Evolutionary conservation across 2,113 vertebrate genomes (phyloP).

Genomic region (Phasianus colchicus): DNA sequence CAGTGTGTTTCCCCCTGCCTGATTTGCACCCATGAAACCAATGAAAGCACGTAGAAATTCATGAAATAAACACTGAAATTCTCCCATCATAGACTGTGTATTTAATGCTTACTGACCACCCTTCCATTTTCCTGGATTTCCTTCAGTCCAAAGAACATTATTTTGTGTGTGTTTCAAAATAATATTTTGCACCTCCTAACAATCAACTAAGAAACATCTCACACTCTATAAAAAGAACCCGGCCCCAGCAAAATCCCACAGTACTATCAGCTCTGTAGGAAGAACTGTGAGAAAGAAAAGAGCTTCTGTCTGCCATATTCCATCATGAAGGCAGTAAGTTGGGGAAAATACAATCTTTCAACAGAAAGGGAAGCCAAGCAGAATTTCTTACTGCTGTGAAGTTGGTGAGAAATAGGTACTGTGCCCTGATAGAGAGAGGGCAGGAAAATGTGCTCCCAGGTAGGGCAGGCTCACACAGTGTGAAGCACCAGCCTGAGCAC

Average conservation of each 20-base stretch:
- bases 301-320: background rate
- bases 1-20: background rate
- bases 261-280: background rate
- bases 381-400: background rate
- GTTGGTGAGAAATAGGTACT: background rate
- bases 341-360: background rate
- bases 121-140: background rate
- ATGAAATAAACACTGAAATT: background rate
- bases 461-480: fast-evolving
- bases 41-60: background rate
- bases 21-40: background rate
- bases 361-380: background rate
- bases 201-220: background rate
- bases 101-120: background rate
- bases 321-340: background rate
- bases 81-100: background rate
- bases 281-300: background rate
- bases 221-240: background rate
- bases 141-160: background rate
- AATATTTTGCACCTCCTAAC: background rate
- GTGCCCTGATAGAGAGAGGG: background rate
- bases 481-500: background rate
- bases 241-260: background rate
- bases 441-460: background rate
- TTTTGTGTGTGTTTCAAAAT: background rate